Evolutionary conservation across 2,113 vertebrate genomes (phyloP).

Genomic region (Myotis davidii): DNA sequence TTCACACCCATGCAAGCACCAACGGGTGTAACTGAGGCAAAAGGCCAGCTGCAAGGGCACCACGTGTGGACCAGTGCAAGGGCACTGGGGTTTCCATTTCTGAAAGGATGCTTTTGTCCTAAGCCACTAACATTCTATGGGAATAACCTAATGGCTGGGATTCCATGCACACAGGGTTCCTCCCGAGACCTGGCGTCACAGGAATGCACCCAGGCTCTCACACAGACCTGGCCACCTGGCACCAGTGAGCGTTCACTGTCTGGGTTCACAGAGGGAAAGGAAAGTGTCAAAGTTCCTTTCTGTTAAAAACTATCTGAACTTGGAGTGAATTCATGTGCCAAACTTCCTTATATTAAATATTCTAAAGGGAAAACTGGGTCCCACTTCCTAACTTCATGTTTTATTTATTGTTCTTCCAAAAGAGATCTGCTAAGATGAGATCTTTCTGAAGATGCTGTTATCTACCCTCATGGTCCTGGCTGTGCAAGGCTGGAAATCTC

Average conservation of each 20-base stretch:
- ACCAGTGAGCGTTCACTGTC: accelerated
- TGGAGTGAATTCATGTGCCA: neutral
- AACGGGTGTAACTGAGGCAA: neutral
- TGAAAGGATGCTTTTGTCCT: neutral
- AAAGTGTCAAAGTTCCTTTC: neutral
- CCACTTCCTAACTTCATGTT: constrained; percentile 45
- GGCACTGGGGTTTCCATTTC: accelerated
- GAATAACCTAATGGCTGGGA: neutral
- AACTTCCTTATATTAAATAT: neutral
- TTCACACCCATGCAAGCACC: neutral
- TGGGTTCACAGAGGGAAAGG: neutral
- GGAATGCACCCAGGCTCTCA: too few species aligned
- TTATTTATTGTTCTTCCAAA: constrained; percentile 53
- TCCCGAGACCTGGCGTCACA: neutral
- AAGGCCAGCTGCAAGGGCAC: neutral
- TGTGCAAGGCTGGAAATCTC: constrained; percentile 38
- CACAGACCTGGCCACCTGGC: neutral
- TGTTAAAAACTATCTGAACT: constrained; percentile 11
- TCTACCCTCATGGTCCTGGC: constrained; percentile 42
- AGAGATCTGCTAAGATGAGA: constrained; percentile 6
- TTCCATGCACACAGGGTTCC: neutral
- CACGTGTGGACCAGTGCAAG: too few species aligned
- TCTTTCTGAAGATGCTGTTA: too few species aligned
- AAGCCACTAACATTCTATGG: neutral
- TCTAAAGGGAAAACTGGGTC: constrained; percentile 6